Evolutionary conservation across 2,888 invertebrate genomes (phyloP).

Genomic region (Ischnus inquisitorius): DNA sequence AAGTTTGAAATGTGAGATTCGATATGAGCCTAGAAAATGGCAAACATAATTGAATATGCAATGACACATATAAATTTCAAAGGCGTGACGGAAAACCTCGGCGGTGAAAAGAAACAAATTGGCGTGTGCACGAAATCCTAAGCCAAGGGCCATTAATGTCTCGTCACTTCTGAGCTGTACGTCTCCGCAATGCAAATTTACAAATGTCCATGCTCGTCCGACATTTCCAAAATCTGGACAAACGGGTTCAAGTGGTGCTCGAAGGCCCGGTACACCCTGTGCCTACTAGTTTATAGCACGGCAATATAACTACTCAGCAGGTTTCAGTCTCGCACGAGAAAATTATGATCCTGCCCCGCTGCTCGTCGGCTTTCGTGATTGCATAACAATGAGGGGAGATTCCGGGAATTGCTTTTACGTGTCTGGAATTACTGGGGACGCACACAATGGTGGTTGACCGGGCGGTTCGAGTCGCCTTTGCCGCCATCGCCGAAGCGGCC

Average conservation of each 20-base stretch:
- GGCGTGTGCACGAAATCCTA: background rate
- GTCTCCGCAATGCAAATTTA: background rate
- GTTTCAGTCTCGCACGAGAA: constrained; percentile 71
- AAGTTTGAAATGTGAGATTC: no score
- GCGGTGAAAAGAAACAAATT: no score
- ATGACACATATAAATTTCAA: no score
- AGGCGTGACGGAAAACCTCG: no score
- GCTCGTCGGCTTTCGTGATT: constrained; percentile 77
- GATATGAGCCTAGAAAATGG: no score
- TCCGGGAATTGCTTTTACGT: constrained; percentile 84
- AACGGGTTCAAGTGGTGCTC: background rate
- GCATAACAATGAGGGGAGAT: constrained; percentile 84
- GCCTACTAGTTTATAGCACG: constrained; percentile 25
- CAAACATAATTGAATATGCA: no score
- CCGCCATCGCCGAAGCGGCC: constrained; percentile 25
- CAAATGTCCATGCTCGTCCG: background rate
- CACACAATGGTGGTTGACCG: constrained; percentile 79
- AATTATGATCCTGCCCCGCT: constrained; percentile 81
- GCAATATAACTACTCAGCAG: constrained; percentile 49
- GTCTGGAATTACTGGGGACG: constrained; percentile 82
- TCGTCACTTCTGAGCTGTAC: background rate
- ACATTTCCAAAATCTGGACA: constrained; percentile 30
- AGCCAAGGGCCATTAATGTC: background rate
- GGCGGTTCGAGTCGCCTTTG: constrained; percentile 50
- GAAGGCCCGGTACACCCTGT: background rate